Base-by-base conservation (phyloP, 2,888 invertebrate genomes). In the Drosophila bunnanda region DNA sequence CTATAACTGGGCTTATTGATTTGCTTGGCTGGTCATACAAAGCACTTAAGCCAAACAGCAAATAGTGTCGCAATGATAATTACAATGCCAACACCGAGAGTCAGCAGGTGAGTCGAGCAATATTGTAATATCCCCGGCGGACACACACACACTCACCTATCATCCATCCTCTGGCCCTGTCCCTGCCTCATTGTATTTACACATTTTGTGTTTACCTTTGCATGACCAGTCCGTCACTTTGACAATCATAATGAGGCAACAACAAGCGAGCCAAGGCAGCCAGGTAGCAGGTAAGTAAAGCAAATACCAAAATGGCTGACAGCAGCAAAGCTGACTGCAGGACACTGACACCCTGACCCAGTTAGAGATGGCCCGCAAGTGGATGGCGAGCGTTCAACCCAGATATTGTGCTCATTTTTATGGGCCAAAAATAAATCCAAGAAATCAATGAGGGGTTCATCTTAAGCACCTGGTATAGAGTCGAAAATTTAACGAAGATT, bases 201-300 rank as follows among this genome's bases (percentile, higher is more conserved):
- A 75, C 88, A 84, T 84, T 76, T 78, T 74, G 78, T 89, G 88
- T 84, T 89, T 84, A 84, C 83, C 88, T 89, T 84, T 77, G 75
- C 84, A 83, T 89, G 83, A 81, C 85, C 89, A 87, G 89, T 84
- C 82, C 88, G 89, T 87, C 83, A 89, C 88, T 83, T 83, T 83
- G 83, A 89, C 83, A 87, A 81, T 83, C 89, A 87, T 84, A 84
- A 84, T 84, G 83, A 84, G 83, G 85, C 89, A 77, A 70, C 60
- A 61, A 46, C 70, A 25, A 72, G 80, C 69, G 12, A 72, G 78
- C 76, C 76, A 61, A 58, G 69, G 70, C 36, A 81, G 68, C 67
- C 50, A 9, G 32, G 41, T 53, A 70, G 54, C 55, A 34, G 28
- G 22, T 46, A 57, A 39, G 59, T 46, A 57, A 39, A 57, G 30